Evolutionary conservation across 1,140 invertebrate species (phyloP).

Genomic region (Formica selysi): DNA sequence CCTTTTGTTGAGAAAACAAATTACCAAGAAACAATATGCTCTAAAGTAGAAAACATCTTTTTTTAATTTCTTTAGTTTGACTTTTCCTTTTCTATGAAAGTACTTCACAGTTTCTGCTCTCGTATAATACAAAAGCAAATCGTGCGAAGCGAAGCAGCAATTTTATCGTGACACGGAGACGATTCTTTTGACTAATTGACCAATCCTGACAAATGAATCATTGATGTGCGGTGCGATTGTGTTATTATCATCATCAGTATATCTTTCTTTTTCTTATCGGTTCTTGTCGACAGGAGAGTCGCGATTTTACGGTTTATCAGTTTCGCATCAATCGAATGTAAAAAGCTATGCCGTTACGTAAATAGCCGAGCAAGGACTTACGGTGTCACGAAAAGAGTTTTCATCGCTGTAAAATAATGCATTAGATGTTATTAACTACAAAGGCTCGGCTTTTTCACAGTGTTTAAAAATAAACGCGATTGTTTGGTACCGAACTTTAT

Average conservation of each 20-base stretch:
- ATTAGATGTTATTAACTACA: conserved; percentile 28
- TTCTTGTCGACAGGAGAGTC: not conserved
- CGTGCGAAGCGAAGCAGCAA: not conserved
- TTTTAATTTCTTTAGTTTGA: not conserved
- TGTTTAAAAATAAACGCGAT: conserved; percentile 2
- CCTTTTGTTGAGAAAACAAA: not conserved
- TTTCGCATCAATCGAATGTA: conserved; percentile 18
- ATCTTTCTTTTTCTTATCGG: conserved; percentile 1
- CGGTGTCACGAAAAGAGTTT: conserved; percentile 47
- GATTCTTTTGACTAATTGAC: conserved; percentile 20
- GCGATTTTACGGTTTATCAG: conserved; percentile 54
- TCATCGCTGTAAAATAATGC: conserved; percentile 2
- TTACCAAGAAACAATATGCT: not conserved
- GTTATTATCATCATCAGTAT: not conserved
- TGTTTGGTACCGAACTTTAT: not conserved
- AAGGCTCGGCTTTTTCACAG: not conserved
- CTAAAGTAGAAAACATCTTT: not conserved
- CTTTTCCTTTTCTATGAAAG: not conserved
- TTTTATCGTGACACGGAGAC: conserved; percentile 11
- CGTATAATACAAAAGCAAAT: not conserved
- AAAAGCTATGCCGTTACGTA: conserved; percentile 46
- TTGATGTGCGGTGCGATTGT: not conserved
- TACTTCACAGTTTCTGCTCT: not conserved
- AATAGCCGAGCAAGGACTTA: conserved; percentile 47
- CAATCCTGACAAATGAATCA: conserved; percentile 38